These are phyloP conservation scores for Campoletis sonorensis DNA, from an alignment of 1,140 invertebrate genomes.

Conservation along the genomic window DNA sequence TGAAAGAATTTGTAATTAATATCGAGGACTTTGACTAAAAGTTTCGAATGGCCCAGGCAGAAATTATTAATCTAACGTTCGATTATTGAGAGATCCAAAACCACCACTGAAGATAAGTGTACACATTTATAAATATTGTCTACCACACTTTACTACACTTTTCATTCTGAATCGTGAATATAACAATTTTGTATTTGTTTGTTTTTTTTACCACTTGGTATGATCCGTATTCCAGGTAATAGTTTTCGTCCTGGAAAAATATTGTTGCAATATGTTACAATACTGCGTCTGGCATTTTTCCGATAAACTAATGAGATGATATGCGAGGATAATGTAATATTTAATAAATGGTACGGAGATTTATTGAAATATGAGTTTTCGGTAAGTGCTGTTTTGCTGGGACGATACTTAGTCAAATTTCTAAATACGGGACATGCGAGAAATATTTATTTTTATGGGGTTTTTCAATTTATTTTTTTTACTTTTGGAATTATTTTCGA, in stretches of 20 bases:
- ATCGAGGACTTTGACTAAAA: neutral
- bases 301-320: neutral
- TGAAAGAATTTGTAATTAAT: no score
- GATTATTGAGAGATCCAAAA: neutral
- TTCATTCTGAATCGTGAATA: constrained; percentile 27
- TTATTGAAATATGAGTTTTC: no score
- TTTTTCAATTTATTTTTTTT: no score
- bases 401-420: no score
- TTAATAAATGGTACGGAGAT: no score
- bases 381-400: no score
- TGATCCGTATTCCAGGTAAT: constrained; percentile 89
- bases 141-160: constrained; percentile 34
- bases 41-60: neutral
- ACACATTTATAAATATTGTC: constrained; percentile 33
- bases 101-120: constrained; percentile 34
- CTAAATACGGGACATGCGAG: no score
- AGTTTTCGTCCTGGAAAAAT: constrained; percentile 88
- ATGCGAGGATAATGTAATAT: no score
- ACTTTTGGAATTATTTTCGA: no score
- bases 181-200: constrained; percentile 46
- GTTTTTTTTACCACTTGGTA: constrained; percentile 85
- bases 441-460: no score
- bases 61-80: neutral
- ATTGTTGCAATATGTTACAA: constrained; percentile 50
- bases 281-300: no score